A percentile compares a stretch with the other conserved stretches of the same genome.
Evolutionary conservation across 2,797 vertebrate species (phyloP).

Genomic region (Potorous gilbertii): DNA sequence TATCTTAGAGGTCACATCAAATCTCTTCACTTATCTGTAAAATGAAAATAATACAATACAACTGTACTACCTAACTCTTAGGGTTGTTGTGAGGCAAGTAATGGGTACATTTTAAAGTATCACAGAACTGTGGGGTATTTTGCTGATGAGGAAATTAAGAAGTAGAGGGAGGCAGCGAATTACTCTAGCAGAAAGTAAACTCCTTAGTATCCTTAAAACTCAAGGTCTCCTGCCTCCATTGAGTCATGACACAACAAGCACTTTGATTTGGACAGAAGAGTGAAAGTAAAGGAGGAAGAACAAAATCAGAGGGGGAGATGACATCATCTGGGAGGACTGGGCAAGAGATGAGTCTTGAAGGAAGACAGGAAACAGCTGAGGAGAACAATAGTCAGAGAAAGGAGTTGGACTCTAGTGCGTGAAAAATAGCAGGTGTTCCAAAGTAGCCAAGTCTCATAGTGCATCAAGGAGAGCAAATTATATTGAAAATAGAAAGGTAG

Average conservation of each 20-base stretch:
- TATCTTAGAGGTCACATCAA: neutral
- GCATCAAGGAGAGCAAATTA: neutral
- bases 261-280: neutral
- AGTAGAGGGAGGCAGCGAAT: neutral
- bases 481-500: neutral
- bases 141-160: neutral
- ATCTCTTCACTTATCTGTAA: neutral
- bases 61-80: neutral
- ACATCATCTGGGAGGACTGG: neutral
- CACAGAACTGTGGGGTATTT: neutral
- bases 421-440: neutral
- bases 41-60: neutral
- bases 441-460: neutral
- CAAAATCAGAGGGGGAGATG: neutral
- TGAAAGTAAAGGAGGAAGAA: neutral
- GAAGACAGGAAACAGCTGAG: neutral
- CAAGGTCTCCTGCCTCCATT: accelerated
- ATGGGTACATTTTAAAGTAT: neutral
- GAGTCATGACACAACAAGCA: neutral
- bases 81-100: neutral
- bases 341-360: neutral
- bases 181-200: neutral
- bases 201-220: neutral
- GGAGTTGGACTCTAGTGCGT: neutral
- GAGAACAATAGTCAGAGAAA: neutral